Evolutionary conservation across 2,113 vertebrate genomes (phyloP).

Genomic region (Zingel zingel): DNA sequence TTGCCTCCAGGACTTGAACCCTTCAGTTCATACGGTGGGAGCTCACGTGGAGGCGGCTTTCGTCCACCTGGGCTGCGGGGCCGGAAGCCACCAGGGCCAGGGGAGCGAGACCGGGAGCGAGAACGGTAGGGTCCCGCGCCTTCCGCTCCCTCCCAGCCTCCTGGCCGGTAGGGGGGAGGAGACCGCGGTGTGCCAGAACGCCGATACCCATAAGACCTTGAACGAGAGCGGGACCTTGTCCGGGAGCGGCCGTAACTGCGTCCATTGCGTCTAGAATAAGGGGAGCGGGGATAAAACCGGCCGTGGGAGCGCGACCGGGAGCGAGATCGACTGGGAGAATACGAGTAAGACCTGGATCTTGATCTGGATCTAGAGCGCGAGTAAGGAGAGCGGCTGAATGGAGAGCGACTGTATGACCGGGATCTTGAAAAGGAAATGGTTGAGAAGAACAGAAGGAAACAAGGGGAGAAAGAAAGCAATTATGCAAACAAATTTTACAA

Average conservation of each 20-base stretch:
- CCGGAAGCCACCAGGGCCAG: slow-evolving; percentile 77
- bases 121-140: slow-evolving; percentile 78
- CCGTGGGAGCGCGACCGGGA: slow-evolving; percentile 92
- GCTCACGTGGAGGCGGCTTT: slow-evolving; percentile 88
- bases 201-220: slow-evolving; percentile 92
- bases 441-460: background rate
- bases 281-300: slow-evolving; percentile 92
- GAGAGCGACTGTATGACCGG: slow-evolving; percentile 95
- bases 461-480: background rate
- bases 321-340: slow-evolving; percentile 73
- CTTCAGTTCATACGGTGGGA: slow-evolving; percentile 90
- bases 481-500: background rate
- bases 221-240: slow-evolving; percentile 75
- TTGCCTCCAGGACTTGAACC: slow-evolving; percentile 82
- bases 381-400: slow-evolving; percentile 92
- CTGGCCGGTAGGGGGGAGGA: slow-evolving; percentile 87
- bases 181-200: slow-evolving; percentile 90
- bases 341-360: slow-evolving; percentile 92
- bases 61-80: slow-evolving; percentile 89
- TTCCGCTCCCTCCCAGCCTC: slow-evolving; percentile 71
- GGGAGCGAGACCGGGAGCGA: slow-evolving; percentile 90
- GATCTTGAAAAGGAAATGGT: slow-evolving; percentile 84
- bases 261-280: slow-evolving; percentile 88
- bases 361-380: slow-evolving; percentile 92
- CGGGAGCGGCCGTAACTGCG: slow-evolving; percentile 80